phyloP scores from a whole-genome alignment of 2,797 vertebrate genomes.

The Bradypodion ventrale region DNA sequence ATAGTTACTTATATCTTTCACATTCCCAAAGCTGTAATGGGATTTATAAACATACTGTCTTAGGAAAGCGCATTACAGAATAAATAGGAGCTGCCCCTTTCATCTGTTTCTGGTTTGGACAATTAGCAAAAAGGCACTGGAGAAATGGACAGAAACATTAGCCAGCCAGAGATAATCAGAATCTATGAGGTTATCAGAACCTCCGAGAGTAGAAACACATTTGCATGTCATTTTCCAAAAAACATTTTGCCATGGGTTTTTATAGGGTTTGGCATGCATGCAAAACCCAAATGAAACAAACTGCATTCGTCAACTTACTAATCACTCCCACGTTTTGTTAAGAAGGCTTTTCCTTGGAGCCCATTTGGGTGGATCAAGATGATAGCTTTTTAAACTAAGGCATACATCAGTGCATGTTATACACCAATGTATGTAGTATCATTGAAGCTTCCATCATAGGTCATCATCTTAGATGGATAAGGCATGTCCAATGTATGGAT shows the following conservation, averaged over 20 bases:
- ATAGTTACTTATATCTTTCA: slow-evolving; percentile 17
- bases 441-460: no score
- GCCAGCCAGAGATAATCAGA: slow-evolving; percentile 45
- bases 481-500: no score
- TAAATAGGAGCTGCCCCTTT: slow-evolving; percentile 41
- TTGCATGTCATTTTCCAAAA: slow-evolving; percentile 43
- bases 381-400: neutral
- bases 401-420: no score
- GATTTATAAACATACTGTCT: slow-evolving; percentile 47
- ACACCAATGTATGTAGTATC: no score
- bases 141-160: slow-evolving; percentile 35
- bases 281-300: neutral
- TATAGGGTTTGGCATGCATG: slow-evolving; percentile 59
- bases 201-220: slow-evolving; percentile 11
- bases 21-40: slow-evolving; percentile 12
- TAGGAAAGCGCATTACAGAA: slow-evolving; percentile 49
- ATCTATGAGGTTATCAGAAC: slow-evolving; percentile 43
- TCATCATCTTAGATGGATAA: no score
- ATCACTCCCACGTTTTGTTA: slow-evolving; percentile 67
- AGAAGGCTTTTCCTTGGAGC: slow-evolving; percentile 19
- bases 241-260: slow-evolving; percentile 44
- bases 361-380: neutral
- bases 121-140: slow-evolving; percentile 61
- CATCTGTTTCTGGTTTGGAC: slow-evolving; percentile 60
- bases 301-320: slow-evolving; percentile 62